Conservation (phyloP, 2,113 vertebrate genomes). For the Oncorhynchus keta region DNA sequence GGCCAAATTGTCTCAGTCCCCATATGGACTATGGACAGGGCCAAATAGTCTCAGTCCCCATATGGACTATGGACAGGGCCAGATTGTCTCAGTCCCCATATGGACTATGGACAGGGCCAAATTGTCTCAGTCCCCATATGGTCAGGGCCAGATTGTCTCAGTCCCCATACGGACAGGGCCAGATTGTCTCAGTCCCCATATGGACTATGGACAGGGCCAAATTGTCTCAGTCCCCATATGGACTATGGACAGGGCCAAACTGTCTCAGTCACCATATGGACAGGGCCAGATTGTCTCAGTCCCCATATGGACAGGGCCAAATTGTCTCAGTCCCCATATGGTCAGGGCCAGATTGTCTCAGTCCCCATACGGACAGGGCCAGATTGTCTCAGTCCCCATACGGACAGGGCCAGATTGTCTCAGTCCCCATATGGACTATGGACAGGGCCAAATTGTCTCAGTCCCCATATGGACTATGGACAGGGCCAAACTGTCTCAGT, state of each 20-base stretch:
- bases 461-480: constrained; percentile 5
- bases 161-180: background rate
- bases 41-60: background rate
- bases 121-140: background rate
- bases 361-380: background rate
- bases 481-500: constrained; percentile 11
- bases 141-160: constrained; percentile 10
- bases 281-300: constrained; percentile 12
- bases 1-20: constrained; percentile 2
- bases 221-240: background rate
- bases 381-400: background rate
- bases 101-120: constrained; percentile 1
- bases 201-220: background rate
- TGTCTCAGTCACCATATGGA: constrained; percentile 4
- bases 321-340: background rate
- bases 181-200: background rate
- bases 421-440: background rate
- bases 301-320: constrained; percentile 1
- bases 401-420: constrained; percentile 7
- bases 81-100: constrained; percentile 3
- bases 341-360: constrained; percentile 8
- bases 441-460: background rate
- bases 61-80: background rate
- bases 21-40: too few species aligned
- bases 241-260: too few species aligned